These are phyloP conservation scores for Prionailurus bengalensis DNA, from an alignment of 2,113 vertebrate genomes.

Conservation along the genomic window DNA sequence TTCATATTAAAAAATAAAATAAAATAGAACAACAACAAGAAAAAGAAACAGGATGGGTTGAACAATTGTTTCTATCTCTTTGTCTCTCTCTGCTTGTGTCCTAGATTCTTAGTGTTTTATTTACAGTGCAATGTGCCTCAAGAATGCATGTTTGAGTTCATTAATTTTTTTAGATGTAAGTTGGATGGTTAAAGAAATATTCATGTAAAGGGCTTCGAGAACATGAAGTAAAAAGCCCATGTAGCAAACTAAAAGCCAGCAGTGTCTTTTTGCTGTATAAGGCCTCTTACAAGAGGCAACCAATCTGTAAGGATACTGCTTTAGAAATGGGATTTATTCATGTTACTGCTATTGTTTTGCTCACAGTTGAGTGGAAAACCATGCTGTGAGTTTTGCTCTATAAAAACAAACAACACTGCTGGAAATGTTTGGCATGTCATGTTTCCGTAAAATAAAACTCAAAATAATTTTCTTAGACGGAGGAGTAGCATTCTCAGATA, in stretches of 20 bases:
- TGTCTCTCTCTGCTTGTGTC: neutral
- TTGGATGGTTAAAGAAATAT: neutral
- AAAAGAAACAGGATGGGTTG: neutral
- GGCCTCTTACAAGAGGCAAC: neutral
- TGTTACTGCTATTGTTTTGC: conserved; percentile 47
- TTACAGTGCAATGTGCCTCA: neutral
- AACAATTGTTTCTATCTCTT: conserved; percentile 14
- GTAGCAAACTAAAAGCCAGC: neutral
- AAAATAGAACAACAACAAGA: too few relatives aligned
- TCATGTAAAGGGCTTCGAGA: neutral
- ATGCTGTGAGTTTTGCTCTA: neutral
- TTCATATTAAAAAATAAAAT: too few relatives aligned
- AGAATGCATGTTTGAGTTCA: neutral
- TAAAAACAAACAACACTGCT: conserved; percentile 29
- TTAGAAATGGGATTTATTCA: conserved; percentile 41
- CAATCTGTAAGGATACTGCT: neutral
- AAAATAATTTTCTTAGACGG: conserved; percentile 29
- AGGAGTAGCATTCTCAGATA: neutral
- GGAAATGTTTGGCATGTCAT: neutral
- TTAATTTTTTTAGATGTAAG: neutral
- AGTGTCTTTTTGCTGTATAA: neutral
- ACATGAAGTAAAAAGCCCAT: neutral
- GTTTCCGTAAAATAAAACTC: conserved; percentile 36
- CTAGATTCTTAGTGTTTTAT: neutral
- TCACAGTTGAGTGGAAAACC: conserved; percentile 48